Conservation (phyloP, 2,113 vertebrate species). For the Cynocephalus volans region DNA sequence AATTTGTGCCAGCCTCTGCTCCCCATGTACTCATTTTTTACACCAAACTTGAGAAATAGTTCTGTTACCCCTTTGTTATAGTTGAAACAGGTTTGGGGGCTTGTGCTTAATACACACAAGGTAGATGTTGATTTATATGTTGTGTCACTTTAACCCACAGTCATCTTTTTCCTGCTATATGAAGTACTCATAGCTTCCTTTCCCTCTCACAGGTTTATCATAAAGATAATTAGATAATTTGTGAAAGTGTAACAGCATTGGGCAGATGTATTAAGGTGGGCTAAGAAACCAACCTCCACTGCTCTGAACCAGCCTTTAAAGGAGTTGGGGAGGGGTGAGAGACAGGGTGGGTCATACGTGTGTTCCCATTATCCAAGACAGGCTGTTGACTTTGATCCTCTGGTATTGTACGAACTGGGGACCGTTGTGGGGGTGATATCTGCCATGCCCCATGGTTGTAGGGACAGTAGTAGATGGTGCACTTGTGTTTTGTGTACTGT, state of each 20-base stretch:
- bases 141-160: background rate
- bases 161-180: accelerated
- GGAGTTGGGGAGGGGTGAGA: accelerated
- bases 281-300: accelerated
- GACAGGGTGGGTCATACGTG: accelerated
- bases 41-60: accelerated
- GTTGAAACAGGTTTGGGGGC: too few species aligned
- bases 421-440: background rate
- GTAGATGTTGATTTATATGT: background rate
- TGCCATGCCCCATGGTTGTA: too few species aligned
- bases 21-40: accelerated
- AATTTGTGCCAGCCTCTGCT: accelerated
- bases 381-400: background rate
- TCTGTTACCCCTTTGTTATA: accelerated
- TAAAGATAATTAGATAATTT: accelerated
- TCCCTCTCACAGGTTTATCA: accelerated
- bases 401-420: background rate
- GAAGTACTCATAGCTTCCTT: accelerated
- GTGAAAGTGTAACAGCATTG: too few species aligned
- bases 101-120: background rate
- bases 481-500: accelerated
- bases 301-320: background rate
- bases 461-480: too few species aligned
- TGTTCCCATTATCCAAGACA: background rate
- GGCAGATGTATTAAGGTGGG: background rate